Evolutionary conservation across 2,113 vertebrate species (phyloP), one percentile per base, ranked within the genome.

Genomic region (Phalacrocorax pelagicus): DNA sequence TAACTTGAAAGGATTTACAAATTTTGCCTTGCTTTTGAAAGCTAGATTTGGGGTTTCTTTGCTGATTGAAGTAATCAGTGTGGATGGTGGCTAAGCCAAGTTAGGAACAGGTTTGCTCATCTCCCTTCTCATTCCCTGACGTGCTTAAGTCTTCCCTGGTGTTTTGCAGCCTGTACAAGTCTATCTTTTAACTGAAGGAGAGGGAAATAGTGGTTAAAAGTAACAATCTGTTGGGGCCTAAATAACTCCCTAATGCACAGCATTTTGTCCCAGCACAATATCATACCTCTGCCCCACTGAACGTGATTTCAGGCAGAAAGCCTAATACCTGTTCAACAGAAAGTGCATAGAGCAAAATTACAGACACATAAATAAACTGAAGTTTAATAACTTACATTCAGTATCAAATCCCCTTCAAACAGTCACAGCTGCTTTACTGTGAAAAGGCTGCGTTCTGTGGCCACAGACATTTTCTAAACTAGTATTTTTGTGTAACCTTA

Each of bases 1-100:
- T 92, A 73, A 70, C 46, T 88, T 88, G 23, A 66, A 78, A 95
- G 71, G 42, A 17, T 44, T 55, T 81, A n/a, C 8, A 67, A 30
- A 66, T 91, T 96, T 95, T 92, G 34, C 30, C 17, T 24, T 89
- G 16, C 24, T 95, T 96, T 88, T 7, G 26, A 36, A 95, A 72
- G 42, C 29, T 92, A 55, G 46, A 88, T 71, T 86, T 71, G 29
- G 14, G 4, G 1, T 72, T 80, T 92, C 57, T 85, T 90, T 89
- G 6, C 27, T 92, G 15, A 49, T 92, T 87, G 40, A 81, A 84
- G 42, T 36, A 18, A 6, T 82, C 47, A 80, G 17, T n/a, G 42
- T 62, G 47, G 24, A 72, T 40, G 44, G 21, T 54, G 42, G 54
- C 4, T 10, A 78, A 84, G 19, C n/a, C 36, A 84, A 54, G 18